Conservation (phyloP, 2,888 invertebrate species). For the Tenodera sinensis region DNA sequence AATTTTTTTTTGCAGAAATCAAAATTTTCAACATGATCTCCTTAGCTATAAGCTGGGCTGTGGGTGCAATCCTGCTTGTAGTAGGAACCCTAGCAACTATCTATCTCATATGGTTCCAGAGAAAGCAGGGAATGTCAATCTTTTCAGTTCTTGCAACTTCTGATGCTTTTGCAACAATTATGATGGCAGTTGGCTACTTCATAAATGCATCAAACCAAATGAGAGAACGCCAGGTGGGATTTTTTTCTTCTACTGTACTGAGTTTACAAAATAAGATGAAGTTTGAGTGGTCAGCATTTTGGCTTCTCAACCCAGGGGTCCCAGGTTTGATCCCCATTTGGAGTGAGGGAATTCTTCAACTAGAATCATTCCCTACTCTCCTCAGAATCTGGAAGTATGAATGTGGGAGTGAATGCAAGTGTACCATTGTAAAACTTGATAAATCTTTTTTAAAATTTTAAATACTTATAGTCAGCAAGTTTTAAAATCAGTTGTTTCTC, state of each 20-base stretch:
- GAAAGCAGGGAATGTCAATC: constrained; percentile 35
- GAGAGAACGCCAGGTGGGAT: neutral
- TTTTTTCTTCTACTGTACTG: neutral
- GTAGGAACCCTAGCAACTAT: constrained; percentile 36
- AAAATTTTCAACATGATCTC: neutral
- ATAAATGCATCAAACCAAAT: constrained; percentile 22
- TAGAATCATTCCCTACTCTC: no score
- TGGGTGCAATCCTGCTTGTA: constrained; percentile 37
- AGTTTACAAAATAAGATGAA: no score
- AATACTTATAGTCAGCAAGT: no score
- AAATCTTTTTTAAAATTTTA: no score
- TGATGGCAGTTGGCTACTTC: constrained; percentile 34
- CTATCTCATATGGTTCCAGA: constrained; percentile 34
- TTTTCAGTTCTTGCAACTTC: constrained; percentile 38
- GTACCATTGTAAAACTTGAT: no score
- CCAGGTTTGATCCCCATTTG: no score
- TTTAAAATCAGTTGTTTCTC: no score
- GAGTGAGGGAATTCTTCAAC: no score
- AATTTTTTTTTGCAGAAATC: neutral
- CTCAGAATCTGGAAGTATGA: no score
- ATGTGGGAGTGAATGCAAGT: no score
- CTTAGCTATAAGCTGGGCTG: constrained; percentile 30
- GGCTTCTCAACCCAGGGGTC: no score
- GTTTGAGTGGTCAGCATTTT: no score
- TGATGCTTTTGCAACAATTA: constrained; percentile 37